Evolutionary conservation across 1,140 invertebrate genomes (phyloP).

Genomic region (Drosophila insularis): DNA sequence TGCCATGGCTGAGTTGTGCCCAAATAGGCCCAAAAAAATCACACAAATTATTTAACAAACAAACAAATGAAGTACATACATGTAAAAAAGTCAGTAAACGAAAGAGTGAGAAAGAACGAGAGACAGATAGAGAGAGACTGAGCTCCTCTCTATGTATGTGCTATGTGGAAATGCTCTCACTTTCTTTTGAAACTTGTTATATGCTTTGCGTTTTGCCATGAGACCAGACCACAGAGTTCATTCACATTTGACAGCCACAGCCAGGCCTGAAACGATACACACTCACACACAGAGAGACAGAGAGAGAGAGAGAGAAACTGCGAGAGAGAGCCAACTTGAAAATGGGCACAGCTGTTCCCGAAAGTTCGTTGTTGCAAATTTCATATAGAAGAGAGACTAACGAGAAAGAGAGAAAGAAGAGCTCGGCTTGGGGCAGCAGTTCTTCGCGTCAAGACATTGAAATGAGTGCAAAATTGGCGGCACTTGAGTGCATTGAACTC

Average conservation of each 20-base stretch:
- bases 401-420: background rate
- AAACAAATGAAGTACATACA: conserved; percentile 56
- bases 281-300: conserved; percentile 18
- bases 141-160: background rate
- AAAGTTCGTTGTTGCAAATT: conserved; percentile 48
- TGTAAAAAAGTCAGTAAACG: conserved; percentile 30
- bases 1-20: conserved; percentile 12
- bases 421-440: conserved; percentile 21
- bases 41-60: conserved; percentile 61
- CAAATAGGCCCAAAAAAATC: conserved; percentile 29
- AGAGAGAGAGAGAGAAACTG: conserved; percentile 23
- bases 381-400: background rate
- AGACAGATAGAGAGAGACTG: conserved; percentile 8
- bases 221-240: conserved; percentile 59
- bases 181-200: conserved; percentile 82
- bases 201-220: conserved; percentile 63
- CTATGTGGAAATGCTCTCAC: conserved; percentile 72
- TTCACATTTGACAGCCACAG: conserved; percentile 72
- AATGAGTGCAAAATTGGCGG: conserved; percentile 71
- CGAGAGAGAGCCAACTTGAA: conserved; percentile 24
- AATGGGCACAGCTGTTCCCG: conserved; percentile 73
- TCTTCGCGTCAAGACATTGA: conserved; percentile 52
- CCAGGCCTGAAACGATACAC: conserved; percentile 30
- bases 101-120: background rate
- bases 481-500: conserved; percentile 63